phyloP scores from a whole-genome alignment of 2,888 invertebrate genomes.

The Archips xylosteana region DNA sequence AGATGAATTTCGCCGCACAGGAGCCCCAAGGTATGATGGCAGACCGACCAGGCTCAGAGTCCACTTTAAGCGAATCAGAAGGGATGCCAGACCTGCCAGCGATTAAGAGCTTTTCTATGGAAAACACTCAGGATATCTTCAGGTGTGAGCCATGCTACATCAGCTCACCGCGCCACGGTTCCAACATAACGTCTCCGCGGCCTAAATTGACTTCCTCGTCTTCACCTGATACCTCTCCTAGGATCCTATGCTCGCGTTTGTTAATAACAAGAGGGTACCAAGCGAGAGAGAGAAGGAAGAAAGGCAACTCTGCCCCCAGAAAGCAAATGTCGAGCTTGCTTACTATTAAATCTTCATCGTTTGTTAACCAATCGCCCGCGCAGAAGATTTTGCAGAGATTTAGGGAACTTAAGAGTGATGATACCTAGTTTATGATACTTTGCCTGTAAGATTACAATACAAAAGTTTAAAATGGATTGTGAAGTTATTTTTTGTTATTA shows the following conservation, averaged over 20 bases:
- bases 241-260: conserved; percentile 64
- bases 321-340: conserved; percentile 50
- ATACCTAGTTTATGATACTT: conserved; percentile 44
- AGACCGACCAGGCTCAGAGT: conserved; percentile 49
- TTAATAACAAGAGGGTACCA: conserved; percentile 56
- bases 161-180: conserved; percentile 68
- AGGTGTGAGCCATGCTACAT: conserved; percentile 66
- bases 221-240: conserved; percentile 63
- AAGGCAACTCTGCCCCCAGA: conserved; percentile 18
- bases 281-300: conserved; percentile 51
- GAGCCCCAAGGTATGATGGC: conserved; percentile 66
- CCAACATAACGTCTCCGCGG: conserved; percentile 56
- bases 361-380: conserved; percentile 59
- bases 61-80: conserved; percentile 54
- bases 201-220: conserved; percentile 60
- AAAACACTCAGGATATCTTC: conserved; percentile 56
- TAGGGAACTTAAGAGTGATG: conserved; percentile 59
- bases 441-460: too few relatives aligned
- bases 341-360: conserved; percentile 60
- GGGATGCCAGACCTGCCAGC: conserved; percentile 64
- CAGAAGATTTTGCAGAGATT: conserved; percentile 71
- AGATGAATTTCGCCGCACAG: conserved; percentile 63
- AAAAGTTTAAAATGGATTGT: too few relatives aligned
- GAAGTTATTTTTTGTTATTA: too few relatives aligned
- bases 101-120: conserved; percentile 50